Base-by-base conservation (phyloP, 2,113 vertebrate species). In the Syrmaticus mikado region DNA sequence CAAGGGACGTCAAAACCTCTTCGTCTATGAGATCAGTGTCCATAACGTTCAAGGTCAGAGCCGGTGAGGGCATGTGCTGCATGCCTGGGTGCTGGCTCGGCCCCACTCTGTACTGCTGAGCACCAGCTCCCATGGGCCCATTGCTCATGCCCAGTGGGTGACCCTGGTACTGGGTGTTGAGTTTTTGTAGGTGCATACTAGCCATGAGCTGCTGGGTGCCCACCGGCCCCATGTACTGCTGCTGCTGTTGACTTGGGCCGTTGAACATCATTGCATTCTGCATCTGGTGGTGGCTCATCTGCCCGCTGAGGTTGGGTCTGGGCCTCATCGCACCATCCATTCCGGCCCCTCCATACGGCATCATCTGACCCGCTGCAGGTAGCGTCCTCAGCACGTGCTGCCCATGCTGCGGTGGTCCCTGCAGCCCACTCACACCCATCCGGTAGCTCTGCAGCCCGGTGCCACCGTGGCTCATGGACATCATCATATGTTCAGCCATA, bases 401-500 rank as follows among this genome's bases (percentile, higher is more conserved):
- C 88, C 98, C 98, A 65, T 98, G 98, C 96, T 98, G 98, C 72
- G 98, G 98, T 80, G 97, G 97, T 58, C 92, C 98, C 96, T 97
- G 97, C 89, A 93, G 98, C 62, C 97, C 97, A 5, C 97, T 98
- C 98, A 98, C 98, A 71, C 98, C 98, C 98, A 99, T 97, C 93
- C 98, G 97, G 97, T 98, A 98, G 95, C 97, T 97, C 93, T 98
- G 99, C 92, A 99, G 98, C 94, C 98, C 96, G 53, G 95, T 95
- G 73, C 98, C 98, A 9, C 98, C 96, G 96, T 99, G 99, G 98
- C 98, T 98, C 98, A 99, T 97, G 82, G 99, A 96, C 98, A 99
- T 98, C 99, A 99, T 98, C 98, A 99, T 98, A 92, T 99, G 99
- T 95, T 99, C 99, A 8, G 98, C 98, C 99, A 99, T 99, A 85